Percentiles rank a stretch among this genome's conserved stretches.
phyloP scores from a whole-genome alignment of 2,113 vertebrate genomes.

The Clarias magur region DNA sequence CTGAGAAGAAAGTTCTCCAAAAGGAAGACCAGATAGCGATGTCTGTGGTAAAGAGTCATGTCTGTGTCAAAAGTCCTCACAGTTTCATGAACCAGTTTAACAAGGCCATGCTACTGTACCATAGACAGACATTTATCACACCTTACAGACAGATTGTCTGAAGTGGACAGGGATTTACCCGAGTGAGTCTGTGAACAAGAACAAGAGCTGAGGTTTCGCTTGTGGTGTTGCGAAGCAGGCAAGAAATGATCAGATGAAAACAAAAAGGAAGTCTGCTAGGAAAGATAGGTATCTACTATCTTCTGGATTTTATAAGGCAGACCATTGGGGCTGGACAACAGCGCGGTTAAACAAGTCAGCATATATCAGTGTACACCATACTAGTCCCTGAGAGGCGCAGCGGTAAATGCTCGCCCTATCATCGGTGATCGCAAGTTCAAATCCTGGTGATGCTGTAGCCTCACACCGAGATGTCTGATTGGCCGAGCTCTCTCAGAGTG shows the following conservation, averaged over 20 bases:
- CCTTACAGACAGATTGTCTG: not conserved
- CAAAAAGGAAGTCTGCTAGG: not conserved
- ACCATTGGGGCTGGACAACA: not conserved
- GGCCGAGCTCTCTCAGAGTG: no score
- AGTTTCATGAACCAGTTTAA: not conserved
- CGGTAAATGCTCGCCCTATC: no score
- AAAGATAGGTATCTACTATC: not conserved
- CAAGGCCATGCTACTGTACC: not conserved
- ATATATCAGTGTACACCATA: not conserved
- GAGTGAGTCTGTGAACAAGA: not conserved
- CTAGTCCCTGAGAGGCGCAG: no score
- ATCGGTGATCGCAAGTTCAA: no score
- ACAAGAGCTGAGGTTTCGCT: not conserved
- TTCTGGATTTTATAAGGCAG: not conserved
- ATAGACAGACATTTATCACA: no score
- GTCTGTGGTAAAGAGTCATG: not conserved
- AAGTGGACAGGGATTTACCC: not conserved
- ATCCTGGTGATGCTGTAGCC: no score
- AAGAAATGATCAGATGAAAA: not conserved
- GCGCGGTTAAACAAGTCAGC: not conserved
- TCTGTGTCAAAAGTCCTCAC: not conserved
- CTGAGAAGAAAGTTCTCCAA: not conserved
- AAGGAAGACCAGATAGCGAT: not conserved
- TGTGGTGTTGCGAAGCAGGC: not conserved
- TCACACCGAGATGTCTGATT: no score